Base-by-base conservation (phyloP, 2,888 invertebrate genomes). In the Myopa tessellatipennis region DNA sequence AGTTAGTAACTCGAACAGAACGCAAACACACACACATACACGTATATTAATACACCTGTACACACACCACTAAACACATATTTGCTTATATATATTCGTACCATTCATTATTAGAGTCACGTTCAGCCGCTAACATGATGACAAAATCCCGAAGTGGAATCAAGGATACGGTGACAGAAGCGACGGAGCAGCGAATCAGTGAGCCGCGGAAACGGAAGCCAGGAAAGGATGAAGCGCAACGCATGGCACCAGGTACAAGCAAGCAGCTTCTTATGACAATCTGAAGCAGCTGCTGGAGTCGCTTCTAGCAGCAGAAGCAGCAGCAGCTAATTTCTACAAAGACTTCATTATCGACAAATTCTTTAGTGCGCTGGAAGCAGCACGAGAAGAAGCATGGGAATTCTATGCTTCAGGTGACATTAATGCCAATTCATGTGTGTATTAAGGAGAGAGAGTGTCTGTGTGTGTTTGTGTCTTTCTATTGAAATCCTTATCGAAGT, bases 321-420 rank as follows among this genome's bases (percentile, higher is more conserved):
- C 26, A 34, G 61, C 61, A 73, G 61, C 73, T 73, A 73, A 73
- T 73, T 73, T 73, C 38, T 45, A 61, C 63, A 40, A 73, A 73
- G 73, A 73, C 63, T 40, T 73, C 73, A 73, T 73, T 73, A 73
- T 61, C 61, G 34, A 58, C 70, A 70, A 55, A 70, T 70, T 38
- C 10, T 63, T 63, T 63, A 63, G 63, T 63, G 34, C 18, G 12
- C 63, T 6, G 7, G 45, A 45, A 3, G 45, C 1, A 45, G 2
- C 45, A 45, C 45, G 45, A 10, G 45, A 45, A 45, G 45, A 6
- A 45, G 45, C 45, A 45, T 8, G 45, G 3, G 45, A 45, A 10
- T 45, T 45, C 45, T 3, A 45, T 4, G 10, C 45, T 45, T 45
- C 45, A 45, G 6, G 45, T 45, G 45, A 45, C 45, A 45, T 45